Conservation (phyloP, 2,888 invertebrate species). For the Brachynemurus nebulosus region DNA sequence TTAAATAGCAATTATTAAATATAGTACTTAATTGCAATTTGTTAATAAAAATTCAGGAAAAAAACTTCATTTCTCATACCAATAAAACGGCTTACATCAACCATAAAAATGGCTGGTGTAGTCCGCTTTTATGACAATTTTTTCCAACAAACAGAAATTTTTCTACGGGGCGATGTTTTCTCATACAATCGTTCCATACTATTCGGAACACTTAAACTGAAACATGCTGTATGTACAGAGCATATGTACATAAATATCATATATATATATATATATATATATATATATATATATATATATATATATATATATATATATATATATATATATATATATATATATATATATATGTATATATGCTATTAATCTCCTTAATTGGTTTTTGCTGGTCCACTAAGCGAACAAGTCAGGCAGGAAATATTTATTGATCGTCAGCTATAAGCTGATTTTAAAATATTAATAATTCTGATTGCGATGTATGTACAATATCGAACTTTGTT, state of each 20-base stretch:
- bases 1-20: too few species aligned
- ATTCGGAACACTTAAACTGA: not conserved
- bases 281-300: not conserved
- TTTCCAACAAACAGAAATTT: too few species aligned
- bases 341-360: conserved; percentile 3
- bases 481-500: too few species aligned
- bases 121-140: too few species aligned
- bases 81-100: too few species aligned
- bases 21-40: too few species aligned
- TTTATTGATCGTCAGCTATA: conserved; percentile 5
- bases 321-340: not conserved
- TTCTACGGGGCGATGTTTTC: too few species aligned
- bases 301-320: not conserved
- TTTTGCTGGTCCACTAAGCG: conserved; percentile 29
- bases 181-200: too few species aligned
- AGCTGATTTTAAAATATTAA: not conserved
- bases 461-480: too few species aligned
- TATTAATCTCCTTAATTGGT: conserved; percentile 25
- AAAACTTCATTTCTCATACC: too few species aligned
- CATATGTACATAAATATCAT: not conserved
- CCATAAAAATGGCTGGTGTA: too few species aligned
- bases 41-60: too few species aligned
- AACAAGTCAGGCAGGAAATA: conserved; percentile 26
- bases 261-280: not conserved
- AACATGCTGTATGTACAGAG: not conserved